These are phyloP conservation scores for Sphenodon punctatus DNA, from an alignment of 2,797 vertebrate genomes.

Conservation along the genomic window DNA sequence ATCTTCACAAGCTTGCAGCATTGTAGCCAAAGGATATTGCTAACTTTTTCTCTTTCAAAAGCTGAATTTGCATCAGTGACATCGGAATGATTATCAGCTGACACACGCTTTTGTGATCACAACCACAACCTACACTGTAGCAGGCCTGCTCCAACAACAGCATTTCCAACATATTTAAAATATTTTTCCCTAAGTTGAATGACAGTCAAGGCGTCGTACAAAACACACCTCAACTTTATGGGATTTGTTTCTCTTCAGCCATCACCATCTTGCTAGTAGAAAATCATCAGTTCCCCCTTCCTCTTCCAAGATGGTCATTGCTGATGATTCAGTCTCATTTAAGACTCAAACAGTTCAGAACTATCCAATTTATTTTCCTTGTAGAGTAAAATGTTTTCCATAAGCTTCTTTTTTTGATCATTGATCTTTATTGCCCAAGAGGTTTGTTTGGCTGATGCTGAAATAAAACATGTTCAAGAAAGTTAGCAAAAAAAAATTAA, in stretches of 20 bases:
- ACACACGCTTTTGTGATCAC: no score
- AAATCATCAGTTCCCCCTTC: not conserved
- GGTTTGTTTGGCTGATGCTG: conserved; percentile 53
- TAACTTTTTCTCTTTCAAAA: not conserved
- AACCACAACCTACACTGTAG: not conserved
- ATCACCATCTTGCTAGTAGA: not conserved
- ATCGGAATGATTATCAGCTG: no score
- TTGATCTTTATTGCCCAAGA: conserved; percentile 79
- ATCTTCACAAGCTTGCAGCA: not conserved
- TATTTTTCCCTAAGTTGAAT: conserved; percentile 1
- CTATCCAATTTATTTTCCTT: conserved; percentile 77
- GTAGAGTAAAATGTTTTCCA: conserved; percentile 79
- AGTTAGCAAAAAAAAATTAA: not conserved
- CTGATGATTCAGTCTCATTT: conserved; percentile 2
- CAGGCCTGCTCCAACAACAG: not conserved
- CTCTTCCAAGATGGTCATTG: conserved; percentile 1
- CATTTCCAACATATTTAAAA: not conserved
- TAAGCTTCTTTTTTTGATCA: conserved; percentile 78
- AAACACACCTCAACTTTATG: not conserved
- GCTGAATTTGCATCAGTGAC: not conserved
- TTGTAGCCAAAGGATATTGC: not conserved
- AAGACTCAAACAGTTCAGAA: conserved; percentile 75
- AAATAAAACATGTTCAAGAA: conserved; percentile 32
- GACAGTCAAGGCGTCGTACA: not conserved
- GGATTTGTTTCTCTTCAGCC: not conserved